Base-by-base conservation (phyloP, 1,140 invertebrate species). In the Tetramorium parvispinum region DNA sequence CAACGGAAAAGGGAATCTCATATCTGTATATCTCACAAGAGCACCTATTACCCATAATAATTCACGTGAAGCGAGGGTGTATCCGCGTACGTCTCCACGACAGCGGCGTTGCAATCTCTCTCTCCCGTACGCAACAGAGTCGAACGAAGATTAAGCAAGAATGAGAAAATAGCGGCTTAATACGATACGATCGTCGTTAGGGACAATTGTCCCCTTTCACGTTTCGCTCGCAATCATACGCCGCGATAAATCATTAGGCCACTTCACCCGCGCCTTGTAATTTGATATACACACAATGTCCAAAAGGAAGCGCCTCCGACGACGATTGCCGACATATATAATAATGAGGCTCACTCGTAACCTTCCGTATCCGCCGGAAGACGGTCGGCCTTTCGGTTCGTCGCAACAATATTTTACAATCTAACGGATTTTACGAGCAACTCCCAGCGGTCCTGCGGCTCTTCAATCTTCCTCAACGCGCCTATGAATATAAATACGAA, bases 401-500 rank as follows among this genome's bases (percentile, higher is more conserved):
- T 90, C 85, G 89, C 82, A 89, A 93, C 92, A 94, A 93, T 93
- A 93, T 93, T 94, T 94, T 93, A 92, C 92, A 93, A 93, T 93
- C 92, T 92, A 92, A 89, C 89, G 86, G 86, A 92, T 91, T 93
- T 94, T 93, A 93, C 92, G 92, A 94, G 87, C 85, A 91, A 92
- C 88, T 93, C 92, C 92, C 91, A 87, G 46, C 76, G 88, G 90
- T 88, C 85, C 89, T 88, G 70, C 68, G 88, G 66, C 92, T 94
- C 93, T 94, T 94, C 92, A 93, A 94, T 94, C 92, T 94, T 93
- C 91, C 90, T 94, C 93, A 92, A 93, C 91, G 87, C 92, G 90
- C 91, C 92, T 93, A 93, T 93, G 93, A 94, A 93, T 94, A 93
- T 93, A 94, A 93, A 93, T 93, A 93, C 91, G 90, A 92, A 91